Percentiles rank a stretch among this genome's conserved stretches.
phyloP scores from a whole-genome alignment of 64 coral and sea anemone species.

The Montipora foliosa region DNA sequence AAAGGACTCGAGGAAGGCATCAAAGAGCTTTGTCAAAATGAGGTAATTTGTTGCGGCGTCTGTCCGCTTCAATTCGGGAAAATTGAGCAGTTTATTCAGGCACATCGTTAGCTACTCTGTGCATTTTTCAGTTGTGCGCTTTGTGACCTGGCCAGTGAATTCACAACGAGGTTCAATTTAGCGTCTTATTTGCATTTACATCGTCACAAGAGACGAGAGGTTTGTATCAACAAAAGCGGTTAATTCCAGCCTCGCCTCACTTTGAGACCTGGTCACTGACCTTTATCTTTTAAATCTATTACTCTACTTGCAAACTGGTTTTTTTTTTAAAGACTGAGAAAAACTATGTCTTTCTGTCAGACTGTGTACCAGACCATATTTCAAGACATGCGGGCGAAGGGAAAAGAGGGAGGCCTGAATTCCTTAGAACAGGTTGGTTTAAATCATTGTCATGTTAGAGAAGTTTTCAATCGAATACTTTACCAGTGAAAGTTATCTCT shows the following conservation, averaged over 20 bases:
- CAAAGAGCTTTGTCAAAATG: slow-evolving; percentile 71
- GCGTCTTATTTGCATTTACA: no score
- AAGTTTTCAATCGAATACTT: no score
- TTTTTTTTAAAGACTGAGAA: no score
- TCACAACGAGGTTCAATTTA: no score
- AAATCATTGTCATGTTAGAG: not conserved
- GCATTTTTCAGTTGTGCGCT: not conserved
- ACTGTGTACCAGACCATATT: slow-evolving; percentile 70
- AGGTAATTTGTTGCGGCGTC: slow-evolving; percentile 7
- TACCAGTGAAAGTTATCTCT: not conserved
- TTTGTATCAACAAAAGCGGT: no score
- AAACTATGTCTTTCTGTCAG: slow-evolving; percentile 4
- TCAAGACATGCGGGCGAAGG: slow-evolving; percentile 65
- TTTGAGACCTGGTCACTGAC: no score
- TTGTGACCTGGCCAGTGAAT: no score
- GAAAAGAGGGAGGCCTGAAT: slow-evolving; percentile 60
- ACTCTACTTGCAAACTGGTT: no score
- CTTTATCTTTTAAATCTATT: no score
- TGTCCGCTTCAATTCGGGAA: no score
- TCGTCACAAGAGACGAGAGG: not conserved
- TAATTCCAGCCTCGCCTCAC: not conserved
- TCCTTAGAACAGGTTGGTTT: slow-evolving; percentile 89
- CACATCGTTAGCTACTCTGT: not conserved
- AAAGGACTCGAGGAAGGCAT: slow-evolving; percentile 52
- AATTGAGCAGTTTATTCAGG: no score